Conservation (phyloP, 2,113 vertebrate genomes). For the Ceyx margarethae region DNA sequence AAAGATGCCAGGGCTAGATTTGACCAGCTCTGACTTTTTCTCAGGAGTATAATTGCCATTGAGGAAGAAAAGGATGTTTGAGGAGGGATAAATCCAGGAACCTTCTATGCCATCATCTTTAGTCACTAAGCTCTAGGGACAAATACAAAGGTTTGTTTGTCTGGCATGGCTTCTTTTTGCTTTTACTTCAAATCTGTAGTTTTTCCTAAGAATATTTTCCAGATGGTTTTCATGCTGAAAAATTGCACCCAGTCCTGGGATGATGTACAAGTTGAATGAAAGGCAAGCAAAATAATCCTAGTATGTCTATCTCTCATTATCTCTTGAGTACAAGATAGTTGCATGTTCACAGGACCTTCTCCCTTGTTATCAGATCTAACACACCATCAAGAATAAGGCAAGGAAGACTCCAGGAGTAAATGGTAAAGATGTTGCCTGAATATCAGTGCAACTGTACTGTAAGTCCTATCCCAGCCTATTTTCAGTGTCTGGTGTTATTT, state of each 20-base stretch:
- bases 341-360: background rate
- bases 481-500: background rate
- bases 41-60: background rate
- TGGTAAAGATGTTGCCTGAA: background rate
- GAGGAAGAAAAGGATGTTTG: constrained; percentile 2
- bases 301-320: background rate
- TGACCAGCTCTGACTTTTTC: constrained; percentile 3
- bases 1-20: background rate
- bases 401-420: background rate
- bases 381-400: background rate
- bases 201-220: background rate
- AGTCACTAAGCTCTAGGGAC: background rate
- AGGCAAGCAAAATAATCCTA: background rate
- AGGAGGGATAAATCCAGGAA: background rate
- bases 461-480: background rate
- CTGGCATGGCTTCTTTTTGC: background rate
- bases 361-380: background rate
- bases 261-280: background rate
- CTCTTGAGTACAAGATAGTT: background rate
- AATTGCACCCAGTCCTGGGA: background rate
- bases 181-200: constrained; percentile 6
- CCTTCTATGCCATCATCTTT: background rate
- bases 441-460: background rate
- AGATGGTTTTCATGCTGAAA: background rate
- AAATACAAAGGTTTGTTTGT: background rate